Conservation (phyloP, 2,888 invertebrate species). For the Hirtodrosophila alboralis region DNA sequence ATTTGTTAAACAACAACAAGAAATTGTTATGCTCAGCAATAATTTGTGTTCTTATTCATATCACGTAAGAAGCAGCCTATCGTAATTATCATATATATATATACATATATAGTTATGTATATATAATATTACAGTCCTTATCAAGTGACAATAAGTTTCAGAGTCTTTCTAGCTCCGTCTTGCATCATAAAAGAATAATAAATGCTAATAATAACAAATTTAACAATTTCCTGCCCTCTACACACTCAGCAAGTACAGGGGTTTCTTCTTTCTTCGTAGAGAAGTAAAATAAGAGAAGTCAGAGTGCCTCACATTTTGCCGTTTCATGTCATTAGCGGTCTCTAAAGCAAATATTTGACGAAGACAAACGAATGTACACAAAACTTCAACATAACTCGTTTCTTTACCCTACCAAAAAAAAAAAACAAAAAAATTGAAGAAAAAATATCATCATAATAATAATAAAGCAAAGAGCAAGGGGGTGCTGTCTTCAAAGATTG, state of each 20-base stretch:
- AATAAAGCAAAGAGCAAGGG: constrained; percentile 16
- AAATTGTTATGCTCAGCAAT: too few relatives aligned
- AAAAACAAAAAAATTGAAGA: background rate
- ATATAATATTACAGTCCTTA: too few relatives aligned
- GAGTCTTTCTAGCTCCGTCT: too few relatives aligned
- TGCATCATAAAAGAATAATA: constrained; percentile 9
- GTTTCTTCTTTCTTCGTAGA: background rate
- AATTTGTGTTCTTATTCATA: too few relatives aligned
- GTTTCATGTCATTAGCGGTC: constrained; percentile 73
- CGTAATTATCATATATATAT: too few relatives aligned
- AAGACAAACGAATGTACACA: constrained; percentile 59
- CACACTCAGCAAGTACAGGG: constrained; percentile 7
- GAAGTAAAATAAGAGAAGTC: constrained; percentile 1
- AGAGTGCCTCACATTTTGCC: constrained; percentile 40
- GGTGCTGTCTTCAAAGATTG: constrained; percentile 21
- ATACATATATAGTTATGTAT: too few relatives aligned
- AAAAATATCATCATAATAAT: too few relatives aligned
- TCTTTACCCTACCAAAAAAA: constrained; percentile 31
- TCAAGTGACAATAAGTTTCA: too few relatives aligned
- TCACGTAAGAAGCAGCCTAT: too few relatives aligned
- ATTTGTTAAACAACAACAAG: too few relatives aligned
- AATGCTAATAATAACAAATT: constrained; percentile 63
- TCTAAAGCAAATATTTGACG: constrained; percentile 73
- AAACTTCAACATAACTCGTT: constrained; percentile 64
- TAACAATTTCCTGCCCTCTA: constrained; percentile 52